A percentile compares a stretch with the other conserved stretches of the same genome.
Evolutionary conservation across 2,888 invertebrate species (phyloP).

Genomic region (Pachymerium ferrugineum): DNA sequence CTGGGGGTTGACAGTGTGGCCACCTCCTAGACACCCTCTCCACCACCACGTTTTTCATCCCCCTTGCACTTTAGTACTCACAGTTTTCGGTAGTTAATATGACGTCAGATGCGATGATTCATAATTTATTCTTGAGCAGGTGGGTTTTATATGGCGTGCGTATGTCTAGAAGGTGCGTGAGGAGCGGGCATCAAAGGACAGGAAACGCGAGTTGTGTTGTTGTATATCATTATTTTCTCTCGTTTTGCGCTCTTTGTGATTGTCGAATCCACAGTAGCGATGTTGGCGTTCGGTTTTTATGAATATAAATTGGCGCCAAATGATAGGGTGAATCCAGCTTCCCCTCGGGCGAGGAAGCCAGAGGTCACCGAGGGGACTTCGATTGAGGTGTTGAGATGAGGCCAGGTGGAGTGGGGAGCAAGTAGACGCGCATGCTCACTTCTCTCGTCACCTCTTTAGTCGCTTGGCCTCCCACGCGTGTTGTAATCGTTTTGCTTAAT

Average conservation of each 20-base stretch:
- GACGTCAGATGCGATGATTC: conserved; percentile 25
- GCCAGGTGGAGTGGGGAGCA: conserved; percentile 3
- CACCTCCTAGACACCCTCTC: neutral
- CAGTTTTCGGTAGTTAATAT: neutral
- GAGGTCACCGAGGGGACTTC: conserved; percentile 27
- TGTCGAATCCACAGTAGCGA: conserved; percentile 27
- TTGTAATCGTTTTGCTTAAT: conserved; percentile 24
- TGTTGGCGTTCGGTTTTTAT: conserved; percentile 6
- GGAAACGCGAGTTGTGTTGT: conserved; percentile 24
- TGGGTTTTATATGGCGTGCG: conserved; percentile 23
- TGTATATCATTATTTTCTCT: conserved; percentile 27
- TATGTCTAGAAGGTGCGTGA: conserved; percentile 21
- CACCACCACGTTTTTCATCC: neutral
- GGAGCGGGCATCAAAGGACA: conserved; percentile 27
- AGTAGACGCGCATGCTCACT: conserved; percentile 1
- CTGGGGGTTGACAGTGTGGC: conserved; percentile 28
- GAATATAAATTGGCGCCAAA: conserved; percentile 27
- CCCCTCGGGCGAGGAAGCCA: conserved; percentile 17
- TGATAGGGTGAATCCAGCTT: conserved; percentile 23
- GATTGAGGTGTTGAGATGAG: conserved; percentile 27
- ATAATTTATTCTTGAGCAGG: conserved; percentile 27
- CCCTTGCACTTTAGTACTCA: neutral
- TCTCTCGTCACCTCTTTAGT: conserved; percentile 24
- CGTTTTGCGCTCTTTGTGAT: conserved; percentile 24
- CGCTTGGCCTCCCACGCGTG: conserved; percentile 24